These are phyloP conservation scores for Poecilobothrus nobilitatus DNA, from an alignment of 2,888 invertebrate species.

Conservation along the genomic window DNA sequence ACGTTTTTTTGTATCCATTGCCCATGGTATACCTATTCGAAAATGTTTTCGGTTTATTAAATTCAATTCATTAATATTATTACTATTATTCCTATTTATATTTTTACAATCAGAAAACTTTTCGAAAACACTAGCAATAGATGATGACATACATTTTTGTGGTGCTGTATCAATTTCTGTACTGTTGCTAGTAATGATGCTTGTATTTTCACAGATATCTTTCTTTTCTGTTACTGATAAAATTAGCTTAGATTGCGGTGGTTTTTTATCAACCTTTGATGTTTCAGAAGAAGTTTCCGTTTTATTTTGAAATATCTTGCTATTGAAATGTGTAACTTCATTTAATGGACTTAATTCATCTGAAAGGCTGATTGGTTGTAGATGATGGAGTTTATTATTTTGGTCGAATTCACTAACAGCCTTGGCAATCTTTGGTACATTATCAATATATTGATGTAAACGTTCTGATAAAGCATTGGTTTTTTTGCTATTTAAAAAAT, in stretches of 20 bases:
- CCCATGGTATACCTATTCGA: slow-evolving; percentile 12
- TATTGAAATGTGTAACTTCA: neutral
- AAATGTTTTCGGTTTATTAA: neutral
- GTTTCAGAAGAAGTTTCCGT: slow-evolving; percentile 14
- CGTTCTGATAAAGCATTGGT: slow-evolving; percentile 33
- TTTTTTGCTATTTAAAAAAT: slow-evolving; percentile 23
- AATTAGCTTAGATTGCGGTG: slow-evolving; percentile 24
- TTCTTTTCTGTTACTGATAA: slow-evolving; percentile 19
- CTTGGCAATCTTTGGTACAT: slow-evolving; percentile 36
- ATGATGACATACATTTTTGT: slow-evolving; percentile 15
- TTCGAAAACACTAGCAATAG: slow-evolving; percentile 19
- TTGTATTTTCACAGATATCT: slow-evolving; percentile 9
- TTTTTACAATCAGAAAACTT: slow-evolving; percentile 18
- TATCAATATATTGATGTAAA: slow-evolving; percentile 40
- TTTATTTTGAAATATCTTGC: neutral
- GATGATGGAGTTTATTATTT: neutral
- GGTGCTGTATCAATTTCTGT: slow-evolving; percentile 14
- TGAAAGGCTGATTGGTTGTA: neutral
- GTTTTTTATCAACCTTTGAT: slow-evolving; percentile 13
- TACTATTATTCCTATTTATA: neutral
- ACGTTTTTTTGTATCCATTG: slow-evolving; percentile 43
- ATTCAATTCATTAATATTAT: neutral
- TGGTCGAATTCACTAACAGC: slow-evolving; percentile 15
- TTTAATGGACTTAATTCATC: neutral
- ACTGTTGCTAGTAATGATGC: slow-evolving; percentile 14